phyloP scores from a whole-genome alignment of 2,888 invertebrate species.

The Automeris io region DNA sequence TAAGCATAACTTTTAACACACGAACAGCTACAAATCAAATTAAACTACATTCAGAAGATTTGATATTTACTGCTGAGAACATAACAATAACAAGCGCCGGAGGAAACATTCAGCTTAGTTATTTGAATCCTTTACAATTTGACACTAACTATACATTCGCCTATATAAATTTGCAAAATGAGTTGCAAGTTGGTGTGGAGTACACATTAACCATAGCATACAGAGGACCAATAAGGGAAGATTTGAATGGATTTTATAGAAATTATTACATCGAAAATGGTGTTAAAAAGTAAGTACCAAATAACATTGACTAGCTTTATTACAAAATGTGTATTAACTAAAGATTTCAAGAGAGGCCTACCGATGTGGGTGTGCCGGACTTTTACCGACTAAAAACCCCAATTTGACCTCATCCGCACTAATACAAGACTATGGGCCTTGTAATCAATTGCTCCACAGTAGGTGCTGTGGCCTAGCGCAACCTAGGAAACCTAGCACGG shows the following conservation, averaged over 20 bases:
- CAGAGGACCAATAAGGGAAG: slow-evolving; percentile 71
- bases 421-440: too few species aligned
- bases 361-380: too few species aligned
- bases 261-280: slow-evolving; percentile 73
- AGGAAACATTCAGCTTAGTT: slow-evolving; percentile 24
- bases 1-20: slow-evolving; percentile 52
- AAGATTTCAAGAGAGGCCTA: too few species aligned
- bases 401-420: too few species aligned
- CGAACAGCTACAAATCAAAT: slow-evolving; percentile 40
- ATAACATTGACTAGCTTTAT: background rate
- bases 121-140: slow-evolving; percentile 40
- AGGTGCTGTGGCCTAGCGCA: too few species aligned
- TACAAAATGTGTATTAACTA: too few species aligned
- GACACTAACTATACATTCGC: slow-evolving; percentile 61
- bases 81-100: slow-evolving; percentile 34
- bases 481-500: too few species aligned
- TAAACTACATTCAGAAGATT: slow-evolving; percentile 55
- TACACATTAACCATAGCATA: slow-evolving; percentile 73
- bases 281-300: slow-evolving; percentile 65
- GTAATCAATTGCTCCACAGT: too few species aligned
- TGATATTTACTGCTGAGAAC: slow-evolving; percentile 36
- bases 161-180: slow-evolving; percentile 53
- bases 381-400: too few species aligned
- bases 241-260: slow-evolving; percentile 79
- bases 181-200: slow-evolving; percentile 41